Evolutionary conservation across 2,113 vertebrate genomes (phyloP).

Genomic region (Anser cygnoides): DNA sequence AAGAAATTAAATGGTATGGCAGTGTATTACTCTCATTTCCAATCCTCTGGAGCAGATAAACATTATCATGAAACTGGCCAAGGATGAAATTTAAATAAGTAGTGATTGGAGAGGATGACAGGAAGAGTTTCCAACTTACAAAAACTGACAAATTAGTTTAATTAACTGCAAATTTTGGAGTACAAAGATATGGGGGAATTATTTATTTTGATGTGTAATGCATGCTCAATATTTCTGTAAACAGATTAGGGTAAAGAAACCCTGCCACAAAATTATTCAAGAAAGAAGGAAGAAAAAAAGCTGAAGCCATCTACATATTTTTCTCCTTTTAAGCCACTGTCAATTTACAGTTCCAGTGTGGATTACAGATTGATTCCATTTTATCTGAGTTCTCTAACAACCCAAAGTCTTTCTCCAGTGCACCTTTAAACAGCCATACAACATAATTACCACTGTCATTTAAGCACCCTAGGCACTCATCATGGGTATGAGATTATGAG

Average conservation of each 20-base stretch:
- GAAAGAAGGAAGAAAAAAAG: not conserved
- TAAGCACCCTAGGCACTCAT: not conserved
- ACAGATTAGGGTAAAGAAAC: conserved; percentile 49
- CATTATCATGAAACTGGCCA: conserved; percentile 84
- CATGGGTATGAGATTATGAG: not conserved
- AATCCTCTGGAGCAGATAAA: conserved; percentile 83
- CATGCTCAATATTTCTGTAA: conserved; percentile 72
- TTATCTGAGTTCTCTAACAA: not conserved
- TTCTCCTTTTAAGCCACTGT: conserved; percentile 44
- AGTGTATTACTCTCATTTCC: conserved; percentile 80
- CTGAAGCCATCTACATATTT: not conserved
- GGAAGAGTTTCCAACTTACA: conserved; percentile 75
- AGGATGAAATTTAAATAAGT: conserved; percentile 87
- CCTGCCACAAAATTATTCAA: conserved; percentile 25
- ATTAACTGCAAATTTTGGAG: conserved; percentile 80
- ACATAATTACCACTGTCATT: not conserved
- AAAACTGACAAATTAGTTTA: conserved; percentile 82
- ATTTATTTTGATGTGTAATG: conserved; percentile 71
- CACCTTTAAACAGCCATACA: not conserved
- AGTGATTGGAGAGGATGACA: conserved; percentile 79
- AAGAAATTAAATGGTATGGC: conserved; percentile 81
- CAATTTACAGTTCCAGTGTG: not conserved
- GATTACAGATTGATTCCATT: conserved; percentile 12
- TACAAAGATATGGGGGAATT: conserved; percentile 70
- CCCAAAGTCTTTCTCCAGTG: not conserved